A percentile compares a stretch with the other conserved stretches of the same genome.
These are phyloP conservation scores for Pogonocherus hispidulus DNA, from an alignment of 2,888 invertebrate genomes.

Conservation along the genomic window DNA sequence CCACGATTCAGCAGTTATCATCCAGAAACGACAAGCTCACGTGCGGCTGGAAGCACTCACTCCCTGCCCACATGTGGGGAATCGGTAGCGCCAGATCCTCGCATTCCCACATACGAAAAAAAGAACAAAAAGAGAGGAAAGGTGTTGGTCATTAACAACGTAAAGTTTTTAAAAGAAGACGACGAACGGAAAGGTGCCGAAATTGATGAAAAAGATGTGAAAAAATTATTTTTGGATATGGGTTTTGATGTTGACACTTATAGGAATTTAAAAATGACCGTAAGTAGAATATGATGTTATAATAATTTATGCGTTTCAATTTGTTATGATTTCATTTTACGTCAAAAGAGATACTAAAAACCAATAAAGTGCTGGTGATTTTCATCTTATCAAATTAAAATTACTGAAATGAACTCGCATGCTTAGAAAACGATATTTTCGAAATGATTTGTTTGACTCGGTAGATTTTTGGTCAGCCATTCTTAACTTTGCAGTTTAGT, in stretches of 20 bases:
- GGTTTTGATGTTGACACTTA: constrained; percentile 71
- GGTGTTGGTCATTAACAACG: constrained; percentile 64
- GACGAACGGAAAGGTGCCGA: constrained; percentile 72
- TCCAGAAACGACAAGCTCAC: background rate
- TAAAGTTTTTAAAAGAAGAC: constrained; percentile 57
- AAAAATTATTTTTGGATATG: constrained; percentile 74
- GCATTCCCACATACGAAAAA: constrained; percentile 59
- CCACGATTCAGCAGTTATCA: constrained; percentile 1
- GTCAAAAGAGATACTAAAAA: too few relatives aligned
- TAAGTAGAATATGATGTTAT: too few relatives aligned
- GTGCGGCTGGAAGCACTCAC: constrained; percentile 10
- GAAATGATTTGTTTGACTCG: too few relatives aligned
- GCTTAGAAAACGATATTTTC: too few relatives aligned
- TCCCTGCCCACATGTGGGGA: constrained; percentile 18
- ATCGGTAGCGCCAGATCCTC: constrained; percentile 12
- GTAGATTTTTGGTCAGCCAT: too few relatives aligned
- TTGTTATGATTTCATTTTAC: too few relatives aligned
- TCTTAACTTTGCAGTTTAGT: too few relatives aligned
- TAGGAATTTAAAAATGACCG: constrained; percentile 68
- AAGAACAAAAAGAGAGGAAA: constrained; percentile 58
- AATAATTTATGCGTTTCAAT: too few relatives aligned
- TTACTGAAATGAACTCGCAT: too few relatives aligned
- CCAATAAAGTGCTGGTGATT: too few relatives aligned
- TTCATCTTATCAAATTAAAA: too few relatives aligned
- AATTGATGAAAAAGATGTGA: constrained; percentile 73